Evolutionary conservation across 2,888 invertebrate species (phyloP).

Genomic region (Amblyjoppa proteus): DNA sequence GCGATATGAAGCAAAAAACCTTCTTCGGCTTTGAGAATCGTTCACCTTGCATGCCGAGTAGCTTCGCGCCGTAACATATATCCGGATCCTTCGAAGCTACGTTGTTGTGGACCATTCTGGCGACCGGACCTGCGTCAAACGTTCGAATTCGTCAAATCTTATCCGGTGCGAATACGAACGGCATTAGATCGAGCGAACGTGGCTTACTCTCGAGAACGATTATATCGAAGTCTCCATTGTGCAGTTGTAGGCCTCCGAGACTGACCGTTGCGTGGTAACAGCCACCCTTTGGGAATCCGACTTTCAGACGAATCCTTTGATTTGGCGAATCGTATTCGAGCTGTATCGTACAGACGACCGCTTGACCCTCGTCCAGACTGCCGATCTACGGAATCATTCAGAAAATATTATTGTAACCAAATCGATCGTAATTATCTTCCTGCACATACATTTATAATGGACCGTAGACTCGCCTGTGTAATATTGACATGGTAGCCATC

Average conservation of each 20-base stretch:
- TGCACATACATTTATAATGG: conserved; percentile 32
- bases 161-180: too few relatives aligned
- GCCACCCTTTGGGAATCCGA: conserved; percentile 92
- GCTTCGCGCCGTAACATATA: conserved; percentile 94
- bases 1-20: conserved; percentile 95
- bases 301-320: conserved; percentile 91
- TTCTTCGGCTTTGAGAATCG: conserved; percentile 91
- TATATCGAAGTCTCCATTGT: conserved; percentile 96
- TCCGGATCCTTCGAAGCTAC: conserved; percentile 94
- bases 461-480: conserved; percentile 79
- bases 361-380: conserved; percentile 86
- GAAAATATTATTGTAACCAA: background rate
- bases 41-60: conserved; percentile 88
- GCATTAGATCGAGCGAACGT: too few relatives aligned
- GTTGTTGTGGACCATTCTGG: conserved; percentile 94
- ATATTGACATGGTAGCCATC: conserved; percentile 86
- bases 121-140: conserved; percentile 89
- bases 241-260: conserved; percentile 91
- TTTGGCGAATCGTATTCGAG: conserved; percentile 92
- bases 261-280: conserved; percentile 93
- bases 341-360: conserved; percentile 86
- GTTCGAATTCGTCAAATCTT: background rate
- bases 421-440: background rate
- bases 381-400: conserved; percentile 87
- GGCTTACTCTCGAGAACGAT: conserved; percentile 94